A percentile compares a stretch with the other conserved stretches of the same genome.
Conservation (phyloP, 1,140 invertebrate genomes). For the Zaprionus camerounensis region DNA sequence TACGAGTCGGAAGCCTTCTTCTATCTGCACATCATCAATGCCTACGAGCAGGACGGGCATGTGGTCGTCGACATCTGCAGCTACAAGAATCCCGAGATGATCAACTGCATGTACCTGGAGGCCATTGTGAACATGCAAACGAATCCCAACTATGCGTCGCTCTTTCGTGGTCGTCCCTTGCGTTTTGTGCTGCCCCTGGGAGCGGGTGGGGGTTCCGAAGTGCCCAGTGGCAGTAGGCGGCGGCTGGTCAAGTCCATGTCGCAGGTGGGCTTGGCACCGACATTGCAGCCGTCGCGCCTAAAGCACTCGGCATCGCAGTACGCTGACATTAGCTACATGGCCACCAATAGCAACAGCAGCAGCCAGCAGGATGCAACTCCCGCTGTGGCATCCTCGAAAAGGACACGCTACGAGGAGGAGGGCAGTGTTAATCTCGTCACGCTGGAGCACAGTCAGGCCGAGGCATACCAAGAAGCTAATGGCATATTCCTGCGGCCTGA, state of each 20-base stretch:
- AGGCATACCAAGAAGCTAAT: constrained; percentile 85
- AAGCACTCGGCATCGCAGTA: constrained; percentile 73
- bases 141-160: constrained; percentile 91
- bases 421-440: constrained; percentile 85
- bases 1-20: constrained; percentile 91
- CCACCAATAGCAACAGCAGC: constrained; percentile 54
- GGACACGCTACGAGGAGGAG: constrained; percentile 37
- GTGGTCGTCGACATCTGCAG: constrained; percentile 92
- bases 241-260: constrained; percentile 72
- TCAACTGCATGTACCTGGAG: constrained; percentile 94
- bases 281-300: constrained; percentile 42
- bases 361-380: constrained; percentile 26
- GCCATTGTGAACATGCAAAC: constrained; percentile 91
- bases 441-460: constrained; percentile 84
- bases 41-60: constrained; percentile 90
- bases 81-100: constrained; percentile 92
- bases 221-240: constrained; percentile 1
- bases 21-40: constrained; percentile 95
- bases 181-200: constrained; percentile 88
- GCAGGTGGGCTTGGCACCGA: constrained; percentile 48
- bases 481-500: constrained; percentile 88
- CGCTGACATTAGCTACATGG: constrained; percentile 67
- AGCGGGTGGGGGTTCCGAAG: not conserved
- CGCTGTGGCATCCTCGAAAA: constrained; percentile 19
- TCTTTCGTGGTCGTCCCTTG: constrained; percentile 91